A percentile compares a stretch with the other conserved stretches of the same genome.
Conservation (phyloP, 2,113 vertebrate genomes). For the Chinchilla lanigera region DNA sequence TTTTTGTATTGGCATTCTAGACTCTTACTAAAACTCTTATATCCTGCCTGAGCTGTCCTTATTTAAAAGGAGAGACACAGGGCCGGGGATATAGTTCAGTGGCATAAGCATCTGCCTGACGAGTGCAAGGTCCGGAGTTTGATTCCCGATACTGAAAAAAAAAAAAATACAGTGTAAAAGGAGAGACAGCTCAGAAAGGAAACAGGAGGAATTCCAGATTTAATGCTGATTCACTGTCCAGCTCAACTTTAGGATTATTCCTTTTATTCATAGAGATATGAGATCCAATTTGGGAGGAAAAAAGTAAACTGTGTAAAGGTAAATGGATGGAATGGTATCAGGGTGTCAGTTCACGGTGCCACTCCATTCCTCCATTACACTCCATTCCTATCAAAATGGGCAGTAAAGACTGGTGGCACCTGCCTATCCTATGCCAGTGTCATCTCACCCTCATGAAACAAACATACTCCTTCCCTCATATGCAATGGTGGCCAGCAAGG, state of each 20-base stretch:
- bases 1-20: neutral
- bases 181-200: neutral
- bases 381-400: neutral
- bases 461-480: no score
- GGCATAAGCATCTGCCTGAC: no score
- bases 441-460: neutral
- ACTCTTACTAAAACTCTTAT: neutral
- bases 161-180: no score
- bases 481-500: neutral
- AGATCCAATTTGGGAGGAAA: neutral
- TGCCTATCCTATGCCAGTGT: neutral
- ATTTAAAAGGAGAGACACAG: no score
- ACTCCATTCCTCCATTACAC: no score
- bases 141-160: no score
- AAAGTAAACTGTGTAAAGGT: neutral
- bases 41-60: neutral
- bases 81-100: no score
- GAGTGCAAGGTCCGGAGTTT: no score
- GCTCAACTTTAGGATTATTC: conserved; percentile 5
- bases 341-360: neutral
- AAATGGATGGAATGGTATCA: neutral
- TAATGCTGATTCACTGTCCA: neutral
- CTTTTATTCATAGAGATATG: neutral
- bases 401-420: neutral
- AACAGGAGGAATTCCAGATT: neutral